phyloP scores from a whole-genome alignment of 2,888 invertebrate genomes.

The Sympetrum striolatum region DNA sequence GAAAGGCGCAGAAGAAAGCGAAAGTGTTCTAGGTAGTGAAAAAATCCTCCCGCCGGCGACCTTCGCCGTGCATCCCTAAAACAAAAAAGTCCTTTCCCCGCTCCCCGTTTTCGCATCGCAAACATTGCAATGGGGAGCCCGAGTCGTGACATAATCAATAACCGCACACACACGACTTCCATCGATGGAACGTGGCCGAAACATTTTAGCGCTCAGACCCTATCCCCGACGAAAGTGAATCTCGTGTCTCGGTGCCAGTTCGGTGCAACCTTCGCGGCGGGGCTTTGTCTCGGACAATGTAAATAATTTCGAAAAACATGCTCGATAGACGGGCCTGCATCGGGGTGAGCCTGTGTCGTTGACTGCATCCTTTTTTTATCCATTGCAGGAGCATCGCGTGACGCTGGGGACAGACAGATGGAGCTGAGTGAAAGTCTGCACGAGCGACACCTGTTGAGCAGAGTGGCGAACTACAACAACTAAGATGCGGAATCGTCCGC shows the following conservation, averaged over 20 bases:
- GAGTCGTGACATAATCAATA: conserved; percentile 42
- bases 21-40: conserved; percentile 8
- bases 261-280: not conserved
- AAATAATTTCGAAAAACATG: not conserved
- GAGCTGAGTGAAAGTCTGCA: conserved; percentile 41
- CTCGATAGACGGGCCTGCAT: not conserved
- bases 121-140: conserved; percentile 35
- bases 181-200: not conserved
- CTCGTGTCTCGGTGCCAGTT: not conserved
- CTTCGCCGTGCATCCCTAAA: conserved; percentile 35
- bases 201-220: not conserved
- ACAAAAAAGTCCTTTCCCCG: not conserved
- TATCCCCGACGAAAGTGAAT: not conserved
- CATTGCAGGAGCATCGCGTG: conserved; percentile 39
- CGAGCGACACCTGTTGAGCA: conserved; percentile 43
- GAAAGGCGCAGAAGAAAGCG: conserved; percentile 34
- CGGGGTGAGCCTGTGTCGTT: not conserved
- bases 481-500: conserved; percentile 36
- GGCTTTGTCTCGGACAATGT: not conserved
- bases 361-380: conserved; percentile 8
- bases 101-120: conserved; percentile 11
- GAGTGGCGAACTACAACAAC: conserved; percentile 36
- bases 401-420: conserved; percentile 44
- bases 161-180: conserved; percentile 21
- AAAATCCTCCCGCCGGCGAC: conserved; percentile 16